Evolutionary conservation across 2,113 vertebrate species (phyloP).

Genomic region (Actenoides lindsayi): DNA sequence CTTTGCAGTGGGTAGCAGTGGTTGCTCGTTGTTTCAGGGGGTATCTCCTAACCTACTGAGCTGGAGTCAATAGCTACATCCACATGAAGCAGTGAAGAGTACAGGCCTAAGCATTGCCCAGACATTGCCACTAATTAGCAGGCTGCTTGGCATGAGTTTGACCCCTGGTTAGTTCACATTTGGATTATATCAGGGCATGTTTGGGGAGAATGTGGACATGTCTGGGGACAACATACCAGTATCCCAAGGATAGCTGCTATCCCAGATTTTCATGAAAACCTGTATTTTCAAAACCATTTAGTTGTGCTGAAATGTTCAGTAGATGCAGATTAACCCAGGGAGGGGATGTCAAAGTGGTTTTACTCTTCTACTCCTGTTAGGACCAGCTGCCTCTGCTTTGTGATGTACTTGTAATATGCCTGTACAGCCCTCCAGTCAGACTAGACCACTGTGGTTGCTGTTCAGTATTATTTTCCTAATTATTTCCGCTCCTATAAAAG

Average conservation of each 20-base stretch:
- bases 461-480: neutral
- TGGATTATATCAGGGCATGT: neutral
- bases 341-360: neutral
- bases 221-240: neutral
- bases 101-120: neutral
- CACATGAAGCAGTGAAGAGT: accelerated
- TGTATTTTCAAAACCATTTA: neutral
- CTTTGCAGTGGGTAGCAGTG: neutral
- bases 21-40: accelerated
- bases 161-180: neutral
- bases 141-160: neutral
- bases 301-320: neutral
- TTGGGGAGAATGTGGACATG: neutral
- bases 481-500: neutral
- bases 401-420: neutral
- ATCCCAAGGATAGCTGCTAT: neutral
- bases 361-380: neutral
- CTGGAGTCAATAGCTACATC: neutral
- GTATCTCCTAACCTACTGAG: neutral
- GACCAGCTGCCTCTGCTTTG: neutral
- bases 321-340: neutral
- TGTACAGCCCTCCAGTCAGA: neutral
- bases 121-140: neutral
- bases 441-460: neutral
- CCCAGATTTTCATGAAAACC: neutral